A percentile compares a stretch with the other conserved stretches of the same genome.
Evolutionary conservation across 2,888 invertebrate genomes (phyloP).

Genomic region (Cryptus viduatorius): DNA sequence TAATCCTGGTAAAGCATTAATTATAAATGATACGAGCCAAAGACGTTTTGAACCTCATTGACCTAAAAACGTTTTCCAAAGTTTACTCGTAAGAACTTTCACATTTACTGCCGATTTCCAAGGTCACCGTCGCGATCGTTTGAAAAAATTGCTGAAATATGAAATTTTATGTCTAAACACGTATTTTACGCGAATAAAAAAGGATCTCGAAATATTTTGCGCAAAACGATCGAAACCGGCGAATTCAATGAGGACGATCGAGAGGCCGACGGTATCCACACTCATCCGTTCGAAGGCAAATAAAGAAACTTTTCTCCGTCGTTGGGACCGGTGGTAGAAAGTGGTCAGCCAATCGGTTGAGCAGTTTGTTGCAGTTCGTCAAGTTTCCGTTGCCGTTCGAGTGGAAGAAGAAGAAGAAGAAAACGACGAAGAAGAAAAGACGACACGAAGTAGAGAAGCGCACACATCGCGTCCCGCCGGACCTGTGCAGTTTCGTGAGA

Average conservation of each 20-base stretch:
- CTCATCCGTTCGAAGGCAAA: constrained; percentile 30
- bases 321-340: constrained; percentile 79
- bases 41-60: constrained; percentile 37
- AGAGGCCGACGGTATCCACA: constrained; percentile 21
- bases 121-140: neutral
- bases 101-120: constrained; percentile 50
- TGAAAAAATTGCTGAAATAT: neutral
- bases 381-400: constrained; percentile 66
- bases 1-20: neutral
- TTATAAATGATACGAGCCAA: constrained; percentile 16
- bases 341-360: constrained; percentile 83
- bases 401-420: constrained; percentile 39
- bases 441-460: constrained; percentile 34
- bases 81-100: constrained; percentile 49
- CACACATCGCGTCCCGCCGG: constrained; percentile 6
- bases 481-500: constrained; percentile 59
- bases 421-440: neutral
- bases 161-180: neutral
- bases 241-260: constrained; percentile 5
- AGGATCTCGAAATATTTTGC: neutral
- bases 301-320: constrained; percentile 74
- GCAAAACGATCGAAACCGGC: neutral
- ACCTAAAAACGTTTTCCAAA: constrained; percentile 58
- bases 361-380: constrained; percentile 66
- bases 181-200: neutral